These are phyloP conservation scores for Megastigmus dorsalis DNA, from an alignment of 2,888 invertebrate genomes.

Conservation along the genomic window DNA sequence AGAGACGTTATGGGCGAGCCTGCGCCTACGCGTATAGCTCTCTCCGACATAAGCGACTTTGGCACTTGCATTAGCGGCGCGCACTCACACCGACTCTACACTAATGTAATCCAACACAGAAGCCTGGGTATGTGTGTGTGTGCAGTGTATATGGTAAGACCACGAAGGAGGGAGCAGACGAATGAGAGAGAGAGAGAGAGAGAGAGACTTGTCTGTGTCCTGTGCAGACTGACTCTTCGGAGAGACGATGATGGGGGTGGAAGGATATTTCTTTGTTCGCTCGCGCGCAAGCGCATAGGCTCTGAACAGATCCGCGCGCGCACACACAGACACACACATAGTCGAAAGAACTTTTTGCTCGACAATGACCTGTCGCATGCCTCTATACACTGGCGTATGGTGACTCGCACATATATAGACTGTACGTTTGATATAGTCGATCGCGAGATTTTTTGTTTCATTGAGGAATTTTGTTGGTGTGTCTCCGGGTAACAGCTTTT, in stretches of 20 bases:
- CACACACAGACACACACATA: neutral
- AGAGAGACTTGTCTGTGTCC: too few species aligned
- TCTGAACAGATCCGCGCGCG: neutral
- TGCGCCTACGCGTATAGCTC: neutral
- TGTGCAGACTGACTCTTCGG: too few species aligned
- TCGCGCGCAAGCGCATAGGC: neutral
- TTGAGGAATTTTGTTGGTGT: too few species aligned
- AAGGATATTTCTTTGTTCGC: conserved; percentile 39
- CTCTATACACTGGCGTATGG: too few species aligned
- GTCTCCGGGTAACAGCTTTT: too few species aligned
- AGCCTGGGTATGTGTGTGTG: too few species aligned
- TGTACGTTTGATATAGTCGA: too few species aligned
- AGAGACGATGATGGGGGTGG: conserved; percentile 2
- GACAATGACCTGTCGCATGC: conserved; percentile 29
- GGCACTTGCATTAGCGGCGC: conserved; percentile 25
- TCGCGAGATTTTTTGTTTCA: too few species aligned
- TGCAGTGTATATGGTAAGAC: neutral
- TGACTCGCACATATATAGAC: too few species aligned
- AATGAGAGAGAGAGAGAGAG: neutral
- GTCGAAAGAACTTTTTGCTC: conserved; percentile 31
- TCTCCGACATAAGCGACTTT: conserved; percentile 1
- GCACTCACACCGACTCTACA: too few species aligned
- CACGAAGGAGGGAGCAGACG: neutral
- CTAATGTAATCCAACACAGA: too few species aligned
- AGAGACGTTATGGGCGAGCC: neutral